Percentiles rank a stretch among this genome's conserved stretches.
Conservation (phyloP, 2,113 vertebrate genomes). For the Ancistrus triradiatus region DNA sequence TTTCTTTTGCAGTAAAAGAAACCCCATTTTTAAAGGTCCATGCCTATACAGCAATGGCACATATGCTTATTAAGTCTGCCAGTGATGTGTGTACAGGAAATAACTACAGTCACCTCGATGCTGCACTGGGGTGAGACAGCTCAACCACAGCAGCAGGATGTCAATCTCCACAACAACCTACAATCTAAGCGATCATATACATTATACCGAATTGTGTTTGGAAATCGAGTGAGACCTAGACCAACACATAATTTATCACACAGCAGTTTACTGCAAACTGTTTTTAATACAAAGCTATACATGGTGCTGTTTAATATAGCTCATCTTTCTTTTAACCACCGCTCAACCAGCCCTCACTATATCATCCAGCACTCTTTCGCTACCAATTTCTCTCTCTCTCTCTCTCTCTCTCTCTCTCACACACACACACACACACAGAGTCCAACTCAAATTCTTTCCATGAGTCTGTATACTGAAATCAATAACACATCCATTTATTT, state of each 20-base stretch:
- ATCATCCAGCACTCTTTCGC: background rate
- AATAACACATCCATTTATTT: too few relatives aligned
- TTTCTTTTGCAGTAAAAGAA: too few relatives aligned
- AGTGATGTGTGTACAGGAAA: conserved; percentile 17
- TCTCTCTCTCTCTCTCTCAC: background rate
- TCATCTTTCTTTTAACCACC: background rate
- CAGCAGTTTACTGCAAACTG: background rate
- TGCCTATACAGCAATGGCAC: background rate
- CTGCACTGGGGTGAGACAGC: background rate
- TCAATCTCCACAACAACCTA: conserved; percentile 11
- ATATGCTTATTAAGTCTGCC: background rate
- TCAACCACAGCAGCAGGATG: conserved; percentile 35
- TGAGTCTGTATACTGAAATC: too few relatives aligned
- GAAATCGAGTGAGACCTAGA: background rate
- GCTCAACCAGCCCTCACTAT: too few relatives aligned
- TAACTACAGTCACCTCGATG: conserved; percentile 6
- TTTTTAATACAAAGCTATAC: background rate
- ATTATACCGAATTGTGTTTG: background rate
- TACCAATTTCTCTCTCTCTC: too few relatives aligned
- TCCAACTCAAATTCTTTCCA: too few relatives aligned
- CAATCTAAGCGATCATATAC: background rate
- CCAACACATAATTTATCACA: background rate
- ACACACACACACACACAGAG: background rate
- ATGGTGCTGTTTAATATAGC: background rate
- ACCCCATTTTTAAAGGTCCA: too few relatives aligned